A percentile compares a stretch with the other conserved stretches of the same genome.
Conservation (phyloP, 37 sponge, comb jelly and placozoan genomes). For the Spongilla lacustris region DNA sequence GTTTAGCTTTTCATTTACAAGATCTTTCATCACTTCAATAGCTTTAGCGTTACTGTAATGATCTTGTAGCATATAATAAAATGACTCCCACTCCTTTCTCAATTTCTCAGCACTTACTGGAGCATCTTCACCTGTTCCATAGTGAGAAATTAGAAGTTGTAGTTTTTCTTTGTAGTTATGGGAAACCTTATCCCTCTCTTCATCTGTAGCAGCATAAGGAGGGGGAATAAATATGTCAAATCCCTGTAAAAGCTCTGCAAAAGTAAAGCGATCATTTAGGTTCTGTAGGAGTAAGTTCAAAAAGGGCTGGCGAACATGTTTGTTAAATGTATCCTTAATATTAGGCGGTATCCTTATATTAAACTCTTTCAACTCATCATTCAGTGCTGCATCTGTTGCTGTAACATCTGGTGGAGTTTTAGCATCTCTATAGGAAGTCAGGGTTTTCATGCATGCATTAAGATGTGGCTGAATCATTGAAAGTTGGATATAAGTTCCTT, state of each 20-base stretch:
- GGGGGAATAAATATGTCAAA: background rate
- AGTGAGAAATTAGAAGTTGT: background rate
- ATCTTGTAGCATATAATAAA: too few relatives aligned
- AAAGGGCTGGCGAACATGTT: background rate
- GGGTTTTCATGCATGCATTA: background rate
- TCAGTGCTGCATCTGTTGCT: background rate
- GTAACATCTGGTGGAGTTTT: background rate
- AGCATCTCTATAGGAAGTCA: background rate
- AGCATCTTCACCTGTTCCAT: background rate
- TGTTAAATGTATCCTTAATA: background rate
- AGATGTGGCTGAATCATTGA: slow-evolving; percentile 1
- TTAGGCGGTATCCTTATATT: background rate
- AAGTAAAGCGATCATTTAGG: background rate
- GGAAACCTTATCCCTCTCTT: background rate
- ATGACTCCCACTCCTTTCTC: background rate
- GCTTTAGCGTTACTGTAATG: too few relatives aligned
- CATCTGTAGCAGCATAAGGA: background rate
- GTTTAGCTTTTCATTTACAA: slow-evolving; percentile 1
- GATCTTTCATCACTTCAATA: background rate
- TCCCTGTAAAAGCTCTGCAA: background rate
- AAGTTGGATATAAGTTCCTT: slow-evolving; percentile 1
- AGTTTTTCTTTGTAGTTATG: slow-evolving; percentile 1
- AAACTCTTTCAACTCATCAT: background rate
- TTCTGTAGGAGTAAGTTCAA: slow-evolving; percentile 1
- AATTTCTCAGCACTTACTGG: background rate